Evolutionary conservation across 2,888 invertebrate species (phyloP).

Genomic region (Platynereis dumerilii): DNA sequence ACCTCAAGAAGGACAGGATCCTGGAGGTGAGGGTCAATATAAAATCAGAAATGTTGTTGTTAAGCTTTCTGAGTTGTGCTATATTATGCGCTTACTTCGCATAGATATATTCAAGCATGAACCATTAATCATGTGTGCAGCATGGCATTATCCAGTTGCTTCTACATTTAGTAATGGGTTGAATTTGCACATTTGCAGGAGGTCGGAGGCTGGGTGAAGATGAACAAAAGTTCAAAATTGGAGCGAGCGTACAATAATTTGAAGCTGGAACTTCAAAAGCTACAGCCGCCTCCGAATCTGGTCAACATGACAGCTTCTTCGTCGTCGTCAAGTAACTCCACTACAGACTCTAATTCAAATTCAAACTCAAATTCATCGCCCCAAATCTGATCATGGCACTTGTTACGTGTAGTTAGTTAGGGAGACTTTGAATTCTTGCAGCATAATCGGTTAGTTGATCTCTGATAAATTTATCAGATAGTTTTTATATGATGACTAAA

Average conservation of each 20-base stretch:
- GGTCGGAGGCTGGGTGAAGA: constrained; percentile 44
- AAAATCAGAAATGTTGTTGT: constrained; percentile 16
- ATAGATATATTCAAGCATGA: background rate
- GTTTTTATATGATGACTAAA: too few species aligned
- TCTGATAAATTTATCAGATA: too few species aligned
- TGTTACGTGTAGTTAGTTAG: too few species aligned
- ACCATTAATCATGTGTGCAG: too few species aligned
- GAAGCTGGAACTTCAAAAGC: constrained; percentile 41
- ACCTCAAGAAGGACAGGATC: constrained; percentile 47
- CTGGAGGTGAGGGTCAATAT: constrained; percentile 43
- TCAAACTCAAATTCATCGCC: background rate
- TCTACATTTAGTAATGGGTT: background rate
- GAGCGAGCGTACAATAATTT: constrained; percentile 40
- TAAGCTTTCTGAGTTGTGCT: background rate
- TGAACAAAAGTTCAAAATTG: constrained; percentile 38
- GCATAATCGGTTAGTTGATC: too few species aligned
- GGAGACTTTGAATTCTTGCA: too few species aligned
- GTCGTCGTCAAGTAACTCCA: constrained; percentile 1
- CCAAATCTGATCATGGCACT: too few species aligned
- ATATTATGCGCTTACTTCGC: background rate
- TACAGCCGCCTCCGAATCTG: constrained; percentile 39
- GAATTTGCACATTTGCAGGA: constrained; percentile 39
- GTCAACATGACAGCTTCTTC: constrained; percentile 21
- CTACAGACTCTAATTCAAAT: background rate
- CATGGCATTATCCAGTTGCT: too few species aligned